phyloP scores from a whole-genome alignment of 2,113 vertebrate genomes.

The Campylomormyrus numenius region DNA sequence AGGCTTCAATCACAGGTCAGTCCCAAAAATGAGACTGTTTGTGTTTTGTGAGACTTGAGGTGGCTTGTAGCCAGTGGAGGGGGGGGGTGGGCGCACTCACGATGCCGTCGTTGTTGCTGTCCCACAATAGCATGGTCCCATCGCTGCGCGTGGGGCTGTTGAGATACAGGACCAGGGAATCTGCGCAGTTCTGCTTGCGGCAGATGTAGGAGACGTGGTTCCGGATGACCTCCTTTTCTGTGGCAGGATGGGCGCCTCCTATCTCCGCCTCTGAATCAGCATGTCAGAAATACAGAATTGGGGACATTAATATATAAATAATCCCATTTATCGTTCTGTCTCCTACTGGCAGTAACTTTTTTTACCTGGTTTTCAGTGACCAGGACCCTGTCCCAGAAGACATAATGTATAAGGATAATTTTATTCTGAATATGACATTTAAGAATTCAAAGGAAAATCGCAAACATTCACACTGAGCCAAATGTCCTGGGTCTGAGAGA shows the following conservation, averaged over 20 bases:
- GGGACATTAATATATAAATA: neutral
- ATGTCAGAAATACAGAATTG: neutral
- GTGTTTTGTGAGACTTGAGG: neutral
- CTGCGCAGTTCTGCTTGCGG: constrained; percentile 65
- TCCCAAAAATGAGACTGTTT: neutral
- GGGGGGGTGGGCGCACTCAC: constrained; percentile 41
- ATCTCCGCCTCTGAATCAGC: constrained; percentile 41
- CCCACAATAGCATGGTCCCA: constrained; percentile 70
- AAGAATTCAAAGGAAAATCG: neutral
- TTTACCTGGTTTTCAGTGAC: neutral
- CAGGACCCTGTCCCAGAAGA: neutral
- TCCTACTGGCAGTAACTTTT: neutral
- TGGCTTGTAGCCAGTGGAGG: neutral
- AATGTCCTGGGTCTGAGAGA: neutral
- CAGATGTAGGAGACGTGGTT: constrained; percentile 68
- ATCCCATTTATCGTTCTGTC: neutral
- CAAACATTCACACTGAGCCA: neutral
- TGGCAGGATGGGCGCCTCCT: constrained; percentile 59
- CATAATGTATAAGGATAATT: neutral
- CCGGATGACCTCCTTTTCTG: constrained; percentile 63
- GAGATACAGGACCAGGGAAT: constrained; percentile 66
- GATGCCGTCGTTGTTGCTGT: constrained; percentile 65
- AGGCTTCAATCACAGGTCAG: neutral
- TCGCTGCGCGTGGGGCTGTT: constrained; percentile 67
- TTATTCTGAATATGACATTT: neutral